Conservation (phyloP, 2,888 invertebrate genomes). For the Pecten maximus region DNA sequence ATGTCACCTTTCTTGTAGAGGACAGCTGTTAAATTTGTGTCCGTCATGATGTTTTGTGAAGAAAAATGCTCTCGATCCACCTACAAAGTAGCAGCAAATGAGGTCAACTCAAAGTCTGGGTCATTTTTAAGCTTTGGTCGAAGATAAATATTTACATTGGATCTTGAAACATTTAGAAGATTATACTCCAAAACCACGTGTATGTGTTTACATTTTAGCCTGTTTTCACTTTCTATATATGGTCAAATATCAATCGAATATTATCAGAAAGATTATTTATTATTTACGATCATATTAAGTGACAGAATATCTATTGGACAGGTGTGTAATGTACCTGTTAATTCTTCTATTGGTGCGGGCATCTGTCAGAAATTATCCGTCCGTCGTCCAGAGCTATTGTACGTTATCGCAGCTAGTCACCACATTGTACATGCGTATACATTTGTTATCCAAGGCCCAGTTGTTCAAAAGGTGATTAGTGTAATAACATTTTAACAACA, state of each 20-base stretch:
- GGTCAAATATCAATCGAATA: too few species aligned
- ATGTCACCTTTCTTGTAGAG: conserved; percentile 69
- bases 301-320: too few species aligned
- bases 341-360: too few species aligned
- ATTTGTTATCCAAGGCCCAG: neutral
- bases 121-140: neutral
- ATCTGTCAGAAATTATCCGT: too few species aligned
- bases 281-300: too few species aligned
- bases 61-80: neutral
- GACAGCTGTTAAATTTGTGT: conserved; percentile 72
- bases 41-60: conserved; percentile 58
- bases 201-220: neutral
- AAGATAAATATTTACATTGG: neutral
- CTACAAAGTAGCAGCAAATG: neutral
- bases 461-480: too few species aligned
- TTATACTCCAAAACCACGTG: neutral
- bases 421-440: neutral
- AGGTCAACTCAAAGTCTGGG: neutral
- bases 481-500: too few species aligned
- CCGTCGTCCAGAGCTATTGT: too few species aligned
- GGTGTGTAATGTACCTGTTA: too few species aligned
- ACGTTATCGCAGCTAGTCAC: too few species aligned
- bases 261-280: too few species aligned
- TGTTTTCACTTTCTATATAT: too few species aligned
- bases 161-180: neutral